Evolutionary conservation across 1,140 invertebrate species (phyloP).

Genomic region (Camponotus pennsylvanicus): DNA sequence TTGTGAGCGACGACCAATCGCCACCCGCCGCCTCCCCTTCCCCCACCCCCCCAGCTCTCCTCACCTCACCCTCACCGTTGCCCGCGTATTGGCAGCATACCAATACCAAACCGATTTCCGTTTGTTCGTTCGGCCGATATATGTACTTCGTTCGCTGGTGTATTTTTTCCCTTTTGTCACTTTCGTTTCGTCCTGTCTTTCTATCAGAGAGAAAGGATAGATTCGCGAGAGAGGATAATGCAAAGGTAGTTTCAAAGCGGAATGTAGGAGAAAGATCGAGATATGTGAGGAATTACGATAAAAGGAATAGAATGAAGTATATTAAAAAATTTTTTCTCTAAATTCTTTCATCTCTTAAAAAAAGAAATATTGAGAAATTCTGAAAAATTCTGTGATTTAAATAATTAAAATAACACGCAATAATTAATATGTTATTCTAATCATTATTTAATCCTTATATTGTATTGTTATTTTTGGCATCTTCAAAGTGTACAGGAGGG

Average conservation of each 20-base stretch:
- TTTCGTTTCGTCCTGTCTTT: slow-evolving; percentile 29
- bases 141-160: slow-evolving; percentile 33
- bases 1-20: slow-evolving; percentile 72
- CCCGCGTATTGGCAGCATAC: slow-evolving; percentile 72
- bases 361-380: background rate
- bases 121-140: slow-evolving; percentile 52
- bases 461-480: too few species aligned
- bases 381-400: background rate
- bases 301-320: background rate
- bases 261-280: background rate
- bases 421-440: background rate
- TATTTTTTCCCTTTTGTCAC: slow-evolving; percentile 50
- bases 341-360: background rate
- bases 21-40: slow-evolving; percentile 8
- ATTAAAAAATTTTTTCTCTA: background rate
- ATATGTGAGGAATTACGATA: background rate
- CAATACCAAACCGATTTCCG: slow-evolving; percentile 64
- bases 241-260: background rate
- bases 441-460: background rate
- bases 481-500: too few species aligned
- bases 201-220: slow-evolving; percentile 9
- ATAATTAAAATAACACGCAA: background rate
- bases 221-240: slow-evolving; percentile 10
- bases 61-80: background rate
- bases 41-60: background rate